Evolutionary conservation across 2,888 invertebrate species (phyloP).

Genomic region (Globia sparganii): DNA sequence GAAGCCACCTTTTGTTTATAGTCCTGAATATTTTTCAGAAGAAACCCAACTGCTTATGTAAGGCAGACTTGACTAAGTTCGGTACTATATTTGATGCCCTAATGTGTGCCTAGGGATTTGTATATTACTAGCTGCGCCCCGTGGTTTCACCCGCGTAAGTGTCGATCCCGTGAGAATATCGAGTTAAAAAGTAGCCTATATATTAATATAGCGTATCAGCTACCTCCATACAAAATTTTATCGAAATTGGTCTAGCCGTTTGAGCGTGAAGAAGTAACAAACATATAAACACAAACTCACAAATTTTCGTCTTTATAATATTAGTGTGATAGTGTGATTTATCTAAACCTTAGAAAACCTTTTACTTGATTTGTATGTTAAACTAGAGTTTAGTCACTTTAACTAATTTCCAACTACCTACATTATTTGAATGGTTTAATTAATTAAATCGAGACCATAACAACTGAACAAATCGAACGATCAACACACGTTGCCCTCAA

Average conservation of each 20-base stretch:
- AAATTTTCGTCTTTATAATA: too few relatives aligned
- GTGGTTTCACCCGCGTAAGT: too few relatives aligned
- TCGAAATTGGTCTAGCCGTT: too few relatives aligned
- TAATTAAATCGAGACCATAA: neutral
- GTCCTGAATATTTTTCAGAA: neutral
- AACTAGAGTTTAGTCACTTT: neutral
- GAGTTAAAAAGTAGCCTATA: too few relatives aligned
- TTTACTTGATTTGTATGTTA: neutral
- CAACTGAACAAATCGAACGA: conserved; percentile 10
- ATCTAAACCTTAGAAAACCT: neutral
- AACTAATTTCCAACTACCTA: neutral
- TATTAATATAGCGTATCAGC: too few relatives aligned
- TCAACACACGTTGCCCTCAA: conserved; percentile 16
- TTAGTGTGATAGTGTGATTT: too few relatives aligned
- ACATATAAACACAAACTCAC: too few relatives aligned
- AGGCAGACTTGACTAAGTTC: neutral
- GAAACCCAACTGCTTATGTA: neutral
- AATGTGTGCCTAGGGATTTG: neutral
- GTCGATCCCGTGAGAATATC: too few relatives aligned
- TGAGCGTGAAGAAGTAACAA: too few relatives aligned
- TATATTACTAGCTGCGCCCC: too few relatives aligned
- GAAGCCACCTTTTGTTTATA: neutral
- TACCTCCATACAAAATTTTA: too few relatives aligned
- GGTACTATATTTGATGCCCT: neutral
- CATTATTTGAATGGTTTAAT: neutral